Evolutionary conservation across 2,888 invertebrate species (phyloP), one percentile per base, ranked within the genome.

Genomic region (Cremastobaeus sp.): DNA sequence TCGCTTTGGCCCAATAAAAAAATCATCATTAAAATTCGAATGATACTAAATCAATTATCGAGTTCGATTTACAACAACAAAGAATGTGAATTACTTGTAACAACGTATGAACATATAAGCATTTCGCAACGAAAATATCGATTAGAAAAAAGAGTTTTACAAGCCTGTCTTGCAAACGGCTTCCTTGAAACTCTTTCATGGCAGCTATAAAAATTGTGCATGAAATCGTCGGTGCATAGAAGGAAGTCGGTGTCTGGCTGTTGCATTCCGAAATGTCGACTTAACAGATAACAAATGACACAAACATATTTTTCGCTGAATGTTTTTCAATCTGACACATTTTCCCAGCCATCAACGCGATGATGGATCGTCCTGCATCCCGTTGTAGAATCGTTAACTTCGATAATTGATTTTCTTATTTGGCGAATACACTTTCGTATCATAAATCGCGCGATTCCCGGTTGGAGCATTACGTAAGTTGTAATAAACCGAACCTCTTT

Each of bases 181-280:
- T n/a, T n/a, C n/a, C n/a, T n/a, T n/a, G n/a, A n/a, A n/a, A n/a
- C n/a, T n/a, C n/a, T n/a, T n/a, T n/a, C n/a, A n/a, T n/a, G n/a
- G n/a, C n/a, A n/a, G n/a, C 66, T 28, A 57, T 68, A 68, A 68
- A 68, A 59, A 59, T 68, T 37, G 59, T 68, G 59, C 50, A 59
- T 45, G 59, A 59, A 68, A 20, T 43, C 37, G 37, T 14, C 21
- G 20, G 68, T 37, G 54, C n/a, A n/a, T n/a, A n/a, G n/a, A n/a
- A n/a, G 18, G 35, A 39, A 21, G 43, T 20, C 28, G 25, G 35
- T 18, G 17, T 25, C 11, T 52, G 9, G 20, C 28, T 47, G 30
- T 30, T 30, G 54, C 55, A 47, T 68, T 68, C 50, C 43, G 28
- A 50, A 57, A 39, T 32, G 41, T 57, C 66, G 43, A 41, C 57